Evolutionary conservation across 1,140 invertebrate species (phyloP).

Genomic region (Drosophila funebris): DNA sequence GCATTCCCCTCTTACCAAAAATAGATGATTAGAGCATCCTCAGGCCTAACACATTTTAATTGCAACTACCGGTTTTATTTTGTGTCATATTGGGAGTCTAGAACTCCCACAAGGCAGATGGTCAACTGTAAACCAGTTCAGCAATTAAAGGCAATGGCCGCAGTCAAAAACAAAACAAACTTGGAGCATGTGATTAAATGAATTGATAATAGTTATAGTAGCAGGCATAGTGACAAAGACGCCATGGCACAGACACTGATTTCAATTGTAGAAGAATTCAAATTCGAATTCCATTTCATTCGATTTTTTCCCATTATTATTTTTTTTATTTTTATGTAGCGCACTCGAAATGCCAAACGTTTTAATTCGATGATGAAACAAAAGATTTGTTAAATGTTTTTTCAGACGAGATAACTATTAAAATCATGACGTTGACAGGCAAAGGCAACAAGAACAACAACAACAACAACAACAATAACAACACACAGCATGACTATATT

Average conservation of each 20-base stretch:
- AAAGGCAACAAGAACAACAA: conserved; percentile 31
- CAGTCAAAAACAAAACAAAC: conserved; percentile 39
- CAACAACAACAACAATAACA: conserved; percentile 16
- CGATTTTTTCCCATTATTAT: not conserved
- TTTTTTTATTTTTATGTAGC: conserved; percentile 18
- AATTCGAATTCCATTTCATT: conserved; percentile 2
- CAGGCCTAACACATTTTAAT: conserved; percentile 2
- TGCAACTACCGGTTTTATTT: not conserved
- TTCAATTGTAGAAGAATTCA: not conserved
- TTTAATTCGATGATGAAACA: conserved; percentile 29
- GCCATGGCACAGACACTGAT: not conserved
- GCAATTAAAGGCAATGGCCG: conserved; percentile 56
- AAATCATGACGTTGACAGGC: conserved; percentile 52
- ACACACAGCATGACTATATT: conserved; percentile 54
- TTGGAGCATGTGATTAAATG: conserved; percentile 6
- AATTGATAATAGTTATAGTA: not conserved
- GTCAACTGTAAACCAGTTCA: conserved; percentile 58
- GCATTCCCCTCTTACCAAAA: no score
- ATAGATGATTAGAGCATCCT: not conserved
- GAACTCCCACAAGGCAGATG: conserved; percentile 24
- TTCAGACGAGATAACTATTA: conserved; percentile 27
- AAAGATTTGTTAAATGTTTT: conserved; percentile 1
- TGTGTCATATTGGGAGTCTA: not conserved
- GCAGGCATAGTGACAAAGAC: not conserved
- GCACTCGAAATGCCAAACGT: conserved; percentile 42